These are phyloP conservation scores for Pecten maximus DNA, from an alignment of 2,888 invertebrate genomes.

Conservation along the genomic window DNA sequence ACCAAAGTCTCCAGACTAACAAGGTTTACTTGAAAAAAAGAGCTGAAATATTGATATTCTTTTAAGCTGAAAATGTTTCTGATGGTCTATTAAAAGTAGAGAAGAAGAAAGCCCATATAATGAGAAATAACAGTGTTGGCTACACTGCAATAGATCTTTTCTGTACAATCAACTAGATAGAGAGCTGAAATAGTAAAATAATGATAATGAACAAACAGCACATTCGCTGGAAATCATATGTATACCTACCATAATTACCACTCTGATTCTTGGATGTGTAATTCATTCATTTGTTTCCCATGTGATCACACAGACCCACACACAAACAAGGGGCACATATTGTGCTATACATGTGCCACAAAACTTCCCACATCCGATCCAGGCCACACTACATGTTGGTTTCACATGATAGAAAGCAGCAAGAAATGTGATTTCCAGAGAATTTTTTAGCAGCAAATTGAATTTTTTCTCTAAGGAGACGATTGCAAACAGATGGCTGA, in stretches of 20 bases:
- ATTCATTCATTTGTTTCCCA: not conserved
- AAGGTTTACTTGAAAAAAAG: not conserved
- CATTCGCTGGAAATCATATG: not conserved
- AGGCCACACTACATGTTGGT: not conserved
- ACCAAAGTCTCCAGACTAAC: not conserved
- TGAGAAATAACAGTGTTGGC: not conserved
- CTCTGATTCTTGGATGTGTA: not conserved
- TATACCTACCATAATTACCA: not conserved
- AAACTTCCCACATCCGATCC: not conserved
- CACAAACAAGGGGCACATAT: not conserved
- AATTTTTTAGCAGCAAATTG: conserved; percentile 4
- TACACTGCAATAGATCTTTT: not conserved
- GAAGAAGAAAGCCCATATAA: not conserved
- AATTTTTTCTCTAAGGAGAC: not conserved
- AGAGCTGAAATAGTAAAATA: not conserved
- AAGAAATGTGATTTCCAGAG: conserved; percentile 13
- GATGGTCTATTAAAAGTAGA: not conserved
- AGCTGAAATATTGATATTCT: too few relatives aligned
- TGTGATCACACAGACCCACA: not conserved
- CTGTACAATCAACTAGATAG: not conserved
- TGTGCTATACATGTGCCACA: not conserved
- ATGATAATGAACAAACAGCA: not conserved
- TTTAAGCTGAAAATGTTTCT: not conserved
- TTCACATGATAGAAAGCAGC: not conserved
- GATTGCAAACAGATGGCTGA: conserved; percentile 1